Evolutionary conservation across 2,888 invertebrate genomes (phyloP).

Genomic region (Augochlorella aurata): DNA sequence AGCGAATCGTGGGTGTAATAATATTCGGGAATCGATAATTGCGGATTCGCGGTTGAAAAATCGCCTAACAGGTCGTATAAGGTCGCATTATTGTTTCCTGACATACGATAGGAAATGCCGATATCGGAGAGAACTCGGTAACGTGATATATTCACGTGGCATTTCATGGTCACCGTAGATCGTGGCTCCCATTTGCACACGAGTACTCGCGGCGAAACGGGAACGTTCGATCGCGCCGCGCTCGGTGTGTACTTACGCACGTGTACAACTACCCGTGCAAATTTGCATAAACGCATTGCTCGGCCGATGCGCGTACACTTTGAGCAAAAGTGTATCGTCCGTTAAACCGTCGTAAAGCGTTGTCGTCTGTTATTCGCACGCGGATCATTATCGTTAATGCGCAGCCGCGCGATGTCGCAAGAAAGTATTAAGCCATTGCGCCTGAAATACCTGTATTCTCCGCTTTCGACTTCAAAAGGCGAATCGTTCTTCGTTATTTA

Average conservation of each 20-base stretch:
- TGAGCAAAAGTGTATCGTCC: slow-evolving; percentile 42
- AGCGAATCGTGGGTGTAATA: too few species aligned
- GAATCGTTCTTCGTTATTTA: background rate
- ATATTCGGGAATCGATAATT: background rate
- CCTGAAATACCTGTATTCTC: background rate
- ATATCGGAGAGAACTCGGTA: slow-evolving; percentile 28
- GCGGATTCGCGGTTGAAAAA: background rate
- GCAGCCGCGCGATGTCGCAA: background rate
- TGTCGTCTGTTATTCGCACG: slow-evolving; percentile 22
- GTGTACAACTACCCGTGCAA: slow-evolving; percentile 51
- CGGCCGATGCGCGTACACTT: slow-evolving; percentile 33
- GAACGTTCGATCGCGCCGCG: slow-evolving; percentile 51
- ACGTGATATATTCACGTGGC: slow-evolving; percentile 73
- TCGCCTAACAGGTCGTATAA: background rate
- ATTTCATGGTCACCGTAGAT: slow-evolving; percentile 73
- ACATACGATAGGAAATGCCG: background rate
- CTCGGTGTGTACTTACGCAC: slow-evolving; percentile 60
- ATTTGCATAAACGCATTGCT: slow-evolving; percentile 58
- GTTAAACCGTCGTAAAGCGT: slow-evolving; percentile 31
- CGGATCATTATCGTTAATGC: slow-evolving; percentile 18
- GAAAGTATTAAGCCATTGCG: background rate
- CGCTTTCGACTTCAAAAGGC: background rate
- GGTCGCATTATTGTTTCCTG: slow-evolving; percentile 1
- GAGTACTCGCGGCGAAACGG: slow-evolving; percentile 43
- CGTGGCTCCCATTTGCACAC: slow-evolving; percentile 50